A percentile compares a stretch with the other conserved stretches of the same genome.
These are phyloP conservation scores for Crotalus horridus DNA, from an alignment of 2,113 vertebrate species.

Conservation along the genomic window DNA sequence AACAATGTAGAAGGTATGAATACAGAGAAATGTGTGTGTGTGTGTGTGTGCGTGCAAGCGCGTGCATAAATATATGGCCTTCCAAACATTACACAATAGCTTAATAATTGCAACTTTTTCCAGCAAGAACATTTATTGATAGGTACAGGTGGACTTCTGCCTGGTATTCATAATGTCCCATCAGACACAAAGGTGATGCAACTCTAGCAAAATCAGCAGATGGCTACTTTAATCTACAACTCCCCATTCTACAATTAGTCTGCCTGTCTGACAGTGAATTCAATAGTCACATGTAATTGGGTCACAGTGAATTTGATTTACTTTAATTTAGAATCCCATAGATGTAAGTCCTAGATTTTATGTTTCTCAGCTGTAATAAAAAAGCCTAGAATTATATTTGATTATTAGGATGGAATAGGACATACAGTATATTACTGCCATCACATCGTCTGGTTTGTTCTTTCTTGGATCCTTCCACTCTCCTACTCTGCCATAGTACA, in stretches of 20 bases:
- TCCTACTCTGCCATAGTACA: no score
- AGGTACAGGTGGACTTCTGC: background rate
- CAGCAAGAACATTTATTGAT: background rate
- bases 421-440: background rate
- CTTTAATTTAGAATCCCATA: background rate
- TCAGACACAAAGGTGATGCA: background rate
- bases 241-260: background rate
- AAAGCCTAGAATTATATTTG: background rate
- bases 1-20: background rate
- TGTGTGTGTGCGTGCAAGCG: no score
- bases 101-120: background rate
- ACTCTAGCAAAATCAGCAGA: background rate
- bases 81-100: background rate
- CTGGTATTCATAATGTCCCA: background rate
- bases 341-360: background rate
- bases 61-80: background rate
- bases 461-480: background rate
- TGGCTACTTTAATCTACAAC: background rate
- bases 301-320: background rate
- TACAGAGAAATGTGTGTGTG: background rate
- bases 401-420: background rate
- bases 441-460: background rate
- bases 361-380: background rate
- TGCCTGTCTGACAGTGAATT: background rate
- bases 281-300: background rate